phyloP scores from a whole-genome alignment of 1,140 invertebrate genomes.

The Heterodera schachtii region DNA sequence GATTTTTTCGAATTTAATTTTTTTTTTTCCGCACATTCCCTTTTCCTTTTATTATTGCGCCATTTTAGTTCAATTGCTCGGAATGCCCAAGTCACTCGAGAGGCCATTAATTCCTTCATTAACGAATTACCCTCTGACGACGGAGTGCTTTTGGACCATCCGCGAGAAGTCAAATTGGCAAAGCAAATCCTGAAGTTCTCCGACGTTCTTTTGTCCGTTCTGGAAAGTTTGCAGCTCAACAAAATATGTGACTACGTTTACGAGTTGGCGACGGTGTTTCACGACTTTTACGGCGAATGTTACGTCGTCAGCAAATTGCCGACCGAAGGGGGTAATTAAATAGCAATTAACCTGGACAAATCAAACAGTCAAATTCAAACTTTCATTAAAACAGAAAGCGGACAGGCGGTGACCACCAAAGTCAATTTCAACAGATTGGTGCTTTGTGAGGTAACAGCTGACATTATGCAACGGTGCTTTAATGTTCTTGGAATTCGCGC shows the following conservation, averaged over 20 bases:
- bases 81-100: conserved; percentile 72
- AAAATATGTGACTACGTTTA: conserved; percentile 91
- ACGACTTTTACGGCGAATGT: conserved; percentile 96
- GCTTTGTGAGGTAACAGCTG: conserved; percentile 87
- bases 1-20: background rate
- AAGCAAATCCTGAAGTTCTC: conserved; percentile 73
- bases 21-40: background rate
- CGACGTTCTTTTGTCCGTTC: conserved; percentile 82
- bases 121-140: background rate
- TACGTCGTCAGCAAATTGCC: conserved; percentile 92
- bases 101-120: conserved; percentile 45
- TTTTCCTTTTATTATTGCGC: conserved; percentile 23
- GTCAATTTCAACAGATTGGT: conserved; percentile 84
- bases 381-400: conserved; percentile 27
- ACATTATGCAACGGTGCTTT: conserved; percentile 83
- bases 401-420: conserved; percentile 75
- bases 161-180: conserved; percentile 90
- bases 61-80: conserved; percentile 74
- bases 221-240: conserved; percentile 78
- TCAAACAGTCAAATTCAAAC: too few species aligned
- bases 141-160: conserved; percentile 75
- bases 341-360: background rate
- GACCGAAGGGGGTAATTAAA: conserved; percentile 51
- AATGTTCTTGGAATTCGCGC: conserved; percentile 77
- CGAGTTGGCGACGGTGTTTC: conserved; percentile 86